Evolutionary conservation across 2,113 vertebrate species (phyloP), one percentile per base, ranked within the genome.

Genomic region (Coregonus clupeaformis): DNA sequence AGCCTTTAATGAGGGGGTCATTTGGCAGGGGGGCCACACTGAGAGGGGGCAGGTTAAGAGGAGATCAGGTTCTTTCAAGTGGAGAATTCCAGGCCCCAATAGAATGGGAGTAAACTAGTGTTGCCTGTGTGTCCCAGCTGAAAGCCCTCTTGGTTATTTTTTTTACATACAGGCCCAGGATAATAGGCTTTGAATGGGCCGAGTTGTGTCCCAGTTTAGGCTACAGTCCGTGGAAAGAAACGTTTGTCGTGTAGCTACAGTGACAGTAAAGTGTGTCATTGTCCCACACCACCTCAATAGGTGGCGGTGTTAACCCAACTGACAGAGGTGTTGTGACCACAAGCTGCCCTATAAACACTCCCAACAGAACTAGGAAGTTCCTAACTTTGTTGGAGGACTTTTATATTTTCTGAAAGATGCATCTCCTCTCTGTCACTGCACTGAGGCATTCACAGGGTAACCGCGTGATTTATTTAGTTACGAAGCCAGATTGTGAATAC

Each of bases 21-120:
- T 85, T 85, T 89, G 72, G 76, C 75, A 57, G 69, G 68, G 72
- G 36, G 74, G 67, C 66, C 67, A 57, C 73, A 42, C 47, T 65
- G 81, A 64, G 71, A 79, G 74, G 64, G 49, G 42, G 49, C 60
- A 80, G 72, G 68, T 78, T 74, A 74, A 73, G 79, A 83, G 20
- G 74, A 83, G 71, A 85, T 82, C 59, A 29, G 69, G 69, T 82
- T 89, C 59, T 80, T 80, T 81, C 20, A 12, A 75, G 70, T 74
- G 63, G 52, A 78, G 55, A 73, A 78, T 76, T 82, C 80, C 65
- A 64, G 76, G 36, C 36, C 66, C 20, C 69, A 73, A 27, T 77
- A 66, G 69, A 73, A 52, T 65, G 47, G 73, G 77, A 82, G 63
- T 57, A 52, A 70, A 71, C 72, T 68, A 65, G 32, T 74, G 68